Conservation (phyloP, 2,797 vertebrate species). For the Smutsia temminckii region DNA sequence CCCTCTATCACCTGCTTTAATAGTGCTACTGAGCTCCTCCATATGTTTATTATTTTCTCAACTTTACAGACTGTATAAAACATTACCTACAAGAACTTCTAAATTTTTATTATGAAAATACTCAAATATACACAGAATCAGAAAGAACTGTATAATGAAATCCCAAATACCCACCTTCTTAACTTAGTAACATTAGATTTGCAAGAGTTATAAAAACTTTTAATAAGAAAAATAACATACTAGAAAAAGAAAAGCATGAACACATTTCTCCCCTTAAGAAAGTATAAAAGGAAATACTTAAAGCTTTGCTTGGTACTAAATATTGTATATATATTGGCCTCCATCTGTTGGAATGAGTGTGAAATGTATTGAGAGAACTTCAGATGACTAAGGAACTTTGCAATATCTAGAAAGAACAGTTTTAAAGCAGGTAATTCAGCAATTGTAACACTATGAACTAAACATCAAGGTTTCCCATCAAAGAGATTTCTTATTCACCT, state of each 20-base stretch:
- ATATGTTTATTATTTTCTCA: not conserved
- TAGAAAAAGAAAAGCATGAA: constrained; percentile 28
- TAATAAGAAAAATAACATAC: not conserved
- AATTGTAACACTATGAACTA: not conserved
- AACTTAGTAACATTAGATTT: constrained; percentile 2
- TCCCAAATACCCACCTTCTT: not conserved
- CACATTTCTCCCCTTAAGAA: constrained; percentile 38
- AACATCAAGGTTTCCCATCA: not conserved
- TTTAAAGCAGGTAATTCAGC: constrained; percentile 1
- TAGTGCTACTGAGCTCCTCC: not conserved
- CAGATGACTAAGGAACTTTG: not conserved
- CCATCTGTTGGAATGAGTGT: not conserved
- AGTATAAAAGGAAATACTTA: not conserved
- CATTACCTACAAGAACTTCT: constrained; percentile 2
- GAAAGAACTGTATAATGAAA: not conserved
- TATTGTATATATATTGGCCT: not conserved
- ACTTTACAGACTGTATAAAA: not conserved
- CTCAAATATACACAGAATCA: not conserved
- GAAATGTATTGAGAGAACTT: not conserved
- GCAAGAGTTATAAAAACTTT: constrained; percentile 20
- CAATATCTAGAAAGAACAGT: not conserved
- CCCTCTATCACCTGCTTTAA: not conserved
- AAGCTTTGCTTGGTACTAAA: not conserved
- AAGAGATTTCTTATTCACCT: not conserved
- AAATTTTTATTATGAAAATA: constrained; percentile 28